phyloP scores from a whole-genome alignment of 2,113 vertebrate species.

The Platysteira castanea region DNA sequence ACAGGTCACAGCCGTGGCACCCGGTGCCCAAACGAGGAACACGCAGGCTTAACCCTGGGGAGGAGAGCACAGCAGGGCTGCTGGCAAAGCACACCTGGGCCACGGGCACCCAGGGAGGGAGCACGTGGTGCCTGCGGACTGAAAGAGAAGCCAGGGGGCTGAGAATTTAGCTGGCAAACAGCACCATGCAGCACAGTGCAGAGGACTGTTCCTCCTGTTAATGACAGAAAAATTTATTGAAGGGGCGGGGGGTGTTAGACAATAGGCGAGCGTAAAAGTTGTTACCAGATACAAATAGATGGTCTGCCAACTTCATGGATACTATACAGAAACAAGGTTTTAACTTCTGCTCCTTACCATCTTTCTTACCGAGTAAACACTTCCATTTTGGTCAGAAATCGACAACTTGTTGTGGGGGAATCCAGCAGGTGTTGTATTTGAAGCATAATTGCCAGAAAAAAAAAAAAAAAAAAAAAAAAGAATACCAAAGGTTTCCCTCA shows the following conservation, averaged over 20 bases:
- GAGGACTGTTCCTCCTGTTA: not conserved
- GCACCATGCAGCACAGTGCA: not conserved
- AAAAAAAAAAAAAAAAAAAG: not conserved
- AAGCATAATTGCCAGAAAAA: not conserved
- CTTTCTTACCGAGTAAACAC: not conserved
- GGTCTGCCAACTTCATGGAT: not conserved
- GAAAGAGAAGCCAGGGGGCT: rapidly evolving
- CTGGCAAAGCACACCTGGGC: not conserved
- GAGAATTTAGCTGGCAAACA: not conserved
- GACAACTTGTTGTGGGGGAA: rapidly evolving
- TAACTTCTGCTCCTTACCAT: not conserved
- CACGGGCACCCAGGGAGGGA: rapidly evolving
- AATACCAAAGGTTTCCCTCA: rapidly evolving
- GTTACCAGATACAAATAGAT: not conserved
- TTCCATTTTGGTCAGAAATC: not conserved
- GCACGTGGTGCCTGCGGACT: not conserved
- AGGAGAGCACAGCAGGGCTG: not conserved
- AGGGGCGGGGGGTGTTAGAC: rapidly evolving
- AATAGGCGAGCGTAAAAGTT: not conserved
- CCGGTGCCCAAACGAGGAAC: rapidly evolving
- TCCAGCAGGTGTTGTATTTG: not conserved
- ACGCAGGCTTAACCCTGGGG: rapidly evolving
- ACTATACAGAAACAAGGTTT: not conserved
- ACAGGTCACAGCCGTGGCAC: rapidly evolving
- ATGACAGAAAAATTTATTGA: not conserved